Base-by-base conservation (phyloP, 2,113 vertebrate genomes). In the Oxyruncus cristatus region DNA sequence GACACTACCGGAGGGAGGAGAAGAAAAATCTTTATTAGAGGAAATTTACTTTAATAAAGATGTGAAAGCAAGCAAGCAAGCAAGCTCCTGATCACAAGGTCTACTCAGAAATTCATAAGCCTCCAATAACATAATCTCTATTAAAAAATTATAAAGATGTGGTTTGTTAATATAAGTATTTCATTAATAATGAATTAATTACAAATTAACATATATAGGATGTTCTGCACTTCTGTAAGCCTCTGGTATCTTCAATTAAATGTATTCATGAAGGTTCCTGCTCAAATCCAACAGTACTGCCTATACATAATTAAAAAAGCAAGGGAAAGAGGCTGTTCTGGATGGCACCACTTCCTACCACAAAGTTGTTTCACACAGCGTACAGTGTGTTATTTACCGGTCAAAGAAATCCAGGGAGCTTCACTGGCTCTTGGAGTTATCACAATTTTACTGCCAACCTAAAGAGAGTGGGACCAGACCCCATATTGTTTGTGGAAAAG, bases 361-460 rank as follows among this genome's bases (percentile, higher is more conserved):
- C 18, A 1, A 17, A 70, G 16, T 3, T 21, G 21, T 24, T 49
- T 32, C 50, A 33, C 19, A 23, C 0, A 1, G 19, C 2, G 16
- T 4, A 9, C 30, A 13, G 59, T 7, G 1, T 0, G 3, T 72
- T 11, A 27, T 24, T 30, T 15, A 23, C 27, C 1, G 0, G 12
- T 22, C 27, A 33, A 1, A 3, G 2, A 22, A 35, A 26, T 7
- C 30, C 52, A 9, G 32, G 0, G 28, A 78, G 27, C 62, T 22
- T 44, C 19, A 4, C 22, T 3, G 35, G 32, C 35, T 62, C 23
- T 8, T n/a, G 47, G 13, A 39, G 14, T 2, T 44, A 56, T 20
- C 56, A 56, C 49, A 71, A 3, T 37, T 33, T 85, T 85, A 11
- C 44, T 56, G 39, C 42, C 65, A 76, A 13, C 20, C 22, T 73